A percentile compares a stretch with the other conserved stretches of the same genome.
Evolutionary conservation across 1,140 invertebrate genomes (phyloP).

Genomic region (Camponotus vicinus): DNA sequence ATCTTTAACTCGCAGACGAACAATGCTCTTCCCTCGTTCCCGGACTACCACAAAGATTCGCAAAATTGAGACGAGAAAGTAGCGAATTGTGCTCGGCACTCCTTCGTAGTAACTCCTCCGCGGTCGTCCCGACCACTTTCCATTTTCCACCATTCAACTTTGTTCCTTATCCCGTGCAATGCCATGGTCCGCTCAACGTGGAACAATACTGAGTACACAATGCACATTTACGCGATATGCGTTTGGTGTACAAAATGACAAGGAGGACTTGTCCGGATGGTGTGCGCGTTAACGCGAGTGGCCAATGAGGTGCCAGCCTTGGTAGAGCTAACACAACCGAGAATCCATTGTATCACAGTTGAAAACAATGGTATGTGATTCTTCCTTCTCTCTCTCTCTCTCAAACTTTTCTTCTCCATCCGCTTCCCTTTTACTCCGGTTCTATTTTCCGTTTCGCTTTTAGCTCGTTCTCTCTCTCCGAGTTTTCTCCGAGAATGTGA

Average conservation of each 20-base stretch:
- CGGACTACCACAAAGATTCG: slow-evolving; percentile 13
- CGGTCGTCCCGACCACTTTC: slow-evolving; percentile 28
- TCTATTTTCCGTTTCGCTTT: slow-evolving; percentile 49
- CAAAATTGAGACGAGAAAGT: slow-evolving; percentile 34
- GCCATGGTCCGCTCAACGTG: slow-evolving; percentile 1
- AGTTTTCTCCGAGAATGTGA: slow-evolving; percentile 30
- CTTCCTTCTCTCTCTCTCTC: neutral
- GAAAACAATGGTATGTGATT: slow-evolving; percentile 62
- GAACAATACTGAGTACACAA: slow-evolving; percentile 60
- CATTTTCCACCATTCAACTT: slow-evolving; percentile 49
- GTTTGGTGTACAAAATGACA: slow-evolving; percentile 56
- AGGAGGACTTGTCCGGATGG: slow-evolving; percentile 52
- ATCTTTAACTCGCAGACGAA: slow-evolving; percentile 12
- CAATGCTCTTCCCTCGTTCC: slow-evolving; percentile 19
- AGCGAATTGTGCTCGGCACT: slow-evolving; percentile 25
- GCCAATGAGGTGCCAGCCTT: slow-evolving; percentile 55
- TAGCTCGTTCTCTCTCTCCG: slow-evolving; percentile 14
- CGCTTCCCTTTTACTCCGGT: neutral
- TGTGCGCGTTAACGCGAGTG: slow-evolving; percentile 55
- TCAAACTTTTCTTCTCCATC: neutral
- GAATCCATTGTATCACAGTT: slow-evolving; percentile 59
- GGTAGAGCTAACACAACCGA: slow-evolving; percentile 45
- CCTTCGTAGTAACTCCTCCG: slow-evolving; percentile 26
- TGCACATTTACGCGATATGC: slow-evolving; percentile 56
- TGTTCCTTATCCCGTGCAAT: slow-evolving; percentile 25